Base-by-base conservation (phyloP, 2,888 invertebrate genomes). In the Pasiphila rectangulata region DNA sequence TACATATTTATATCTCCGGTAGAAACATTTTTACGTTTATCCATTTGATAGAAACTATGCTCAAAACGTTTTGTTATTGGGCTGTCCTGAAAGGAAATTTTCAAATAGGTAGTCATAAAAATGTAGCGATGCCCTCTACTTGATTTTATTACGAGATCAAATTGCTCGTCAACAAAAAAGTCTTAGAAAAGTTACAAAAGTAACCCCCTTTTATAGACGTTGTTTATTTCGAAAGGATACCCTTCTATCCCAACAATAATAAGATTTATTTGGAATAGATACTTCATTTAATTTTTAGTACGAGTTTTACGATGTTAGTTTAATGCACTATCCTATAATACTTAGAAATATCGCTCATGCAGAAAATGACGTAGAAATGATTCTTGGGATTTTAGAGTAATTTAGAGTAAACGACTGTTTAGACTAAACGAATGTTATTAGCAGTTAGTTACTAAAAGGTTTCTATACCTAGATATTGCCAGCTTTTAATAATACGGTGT, bases 221-320 rank as follows among this genome's bases (percentile, higher is more conserved):
- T 72, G 69, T 74, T 75, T 74, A 74, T 68, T 66, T 63, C 64
- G 64, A 66, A 70, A 68, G 69, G 68, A 59, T 63, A 61, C 61
- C 59, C 62, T 62, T 60, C 61, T 64, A 64, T 64, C 59, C 64
- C 53, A 41, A 57, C 56, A 51, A 69, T 73, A 73, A 75, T 74
- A 64, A 65, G 67, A 72, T 76, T 75, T 71, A 62, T 65, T 67
- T 59, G 53, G 55, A 61, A 54, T 53, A 54, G 58, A 51, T 57
- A 59, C 54, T 61, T 69, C 69, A 73, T 72, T 72, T 72, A 70
- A 42, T 47, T 47, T 38, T 42, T 17, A 35, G 40, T 39, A 23
- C 29, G 16, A 19, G 21, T 24, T 45, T 30, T 45, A 32, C 36
- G 24, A 12, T 29, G 21, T 17, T 21, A 30, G 44, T 36, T 27